Evolutionary conservation across 2,888 invertebrate species (phyloP).

Genomic region (Clepsis dumicolana): DNA sequence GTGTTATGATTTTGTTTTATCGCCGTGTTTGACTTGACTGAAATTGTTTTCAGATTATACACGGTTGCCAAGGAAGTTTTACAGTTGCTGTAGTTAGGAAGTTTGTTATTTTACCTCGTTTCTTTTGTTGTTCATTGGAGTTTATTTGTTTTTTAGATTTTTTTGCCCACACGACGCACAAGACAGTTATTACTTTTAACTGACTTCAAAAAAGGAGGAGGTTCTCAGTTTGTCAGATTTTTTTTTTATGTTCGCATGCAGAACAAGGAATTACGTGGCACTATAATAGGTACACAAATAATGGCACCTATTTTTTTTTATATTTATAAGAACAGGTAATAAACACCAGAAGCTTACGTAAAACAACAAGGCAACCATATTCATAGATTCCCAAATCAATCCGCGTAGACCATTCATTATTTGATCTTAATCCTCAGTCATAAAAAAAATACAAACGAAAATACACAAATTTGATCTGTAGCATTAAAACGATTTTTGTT

Average conservation of each 20-base stretch:
- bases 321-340: neutral
- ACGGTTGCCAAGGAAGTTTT: slow-evolving; percentile 16
- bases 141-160: neutral
- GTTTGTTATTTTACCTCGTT: neutral
- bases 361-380: slow-evolving; percentile 26
- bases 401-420: neutral
- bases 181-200: no score
- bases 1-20: slow-evolving; percentile 41
- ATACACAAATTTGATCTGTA: neutral
- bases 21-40: slow-evolving; percentile 37
- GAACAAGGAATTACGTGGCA: no score
- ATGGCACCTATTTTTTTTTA: neutral
- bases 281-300: no score
- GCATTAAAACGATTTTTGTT: slow-evolving; percentile 23
- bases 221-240: no score
- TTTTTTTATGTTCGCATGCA: no score
- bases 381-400: neutral
- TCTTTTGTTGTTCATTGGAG: neutral
- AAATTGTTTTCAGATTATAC: slow-evolving; percentile 29
- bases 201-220: no score
- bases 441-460: neutral
- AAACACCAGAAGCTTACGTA: neutral
- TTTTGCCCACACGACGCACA: no score
- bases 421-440: neutral
- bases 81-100: slow-evolving; percentile 5